Evolutionary conservation across 2,113 vertebrate genomes (phyloP).

Genomic region (Bujurquina vittata): DNA sequence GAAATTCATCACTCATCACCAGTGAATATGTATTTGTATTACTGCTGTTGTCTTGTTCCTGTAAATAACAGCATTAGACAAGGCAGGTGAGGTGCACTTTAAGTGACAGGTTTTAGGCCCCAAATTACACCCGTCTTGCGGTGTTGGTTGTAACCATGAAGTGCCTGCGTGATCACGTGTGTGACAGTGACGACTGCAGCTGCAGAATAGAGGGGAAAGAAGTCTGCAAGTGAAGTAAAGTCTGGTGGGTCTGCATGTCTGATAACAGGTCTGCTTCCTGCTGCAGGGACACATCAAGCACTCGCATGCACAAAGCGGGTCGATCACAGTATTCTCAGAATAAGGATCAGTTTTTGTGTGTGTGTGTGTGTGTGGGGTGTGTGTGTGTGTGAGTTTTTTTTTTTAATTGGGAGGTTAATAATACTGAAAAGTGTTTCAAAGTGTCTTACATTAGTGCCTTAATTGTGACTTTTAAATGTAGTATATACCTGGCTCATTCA

Average conservation of each 20-base stretch:
- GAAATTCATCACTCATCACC: too few relatives aligned
- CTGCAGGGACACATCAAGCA: neutral
- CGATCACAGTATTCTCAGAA: too few relatives aligned
- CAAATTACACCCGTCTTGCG: conserved; percentile 26
- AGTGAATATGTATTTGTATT: neutral
- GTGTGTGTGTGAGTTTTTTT: too few relatives aligned
- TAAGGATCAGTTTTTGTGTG: too few relatives aligned
- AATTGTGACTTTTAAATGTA: neutral
- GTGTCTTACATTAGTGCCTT: neutral
- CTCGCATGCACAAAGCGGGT: neutral
- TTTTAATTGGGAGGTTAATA: neutral
- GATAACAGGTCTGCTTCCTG: conserved; percentile 59
- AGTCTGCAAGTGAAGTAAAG: conserved; percentile 19
- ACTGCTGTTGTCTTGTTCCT: neutral
- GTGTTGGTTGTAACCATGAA: conserved; percentile 7
- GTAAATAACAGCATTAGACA: conserved; percentile 21
- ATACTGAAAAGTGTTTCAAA: neutral
- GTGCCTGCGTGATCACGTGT: conserved; percentile 6
- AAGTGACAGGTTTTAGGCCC: conserved; percentile 7
- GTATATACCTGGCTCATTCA: accelerated
- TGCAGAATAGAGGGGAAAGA: conserved; percentile 18
- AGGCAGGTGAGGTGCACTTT: conserved; percentile 21
- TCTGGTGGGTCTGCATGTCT: conserved; percentile 37
- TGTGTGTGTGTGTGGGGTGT: too few relatives aligned
- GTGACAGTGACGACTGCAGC: conserved; percentile 27